Evolutionary conservation across 1,140 invertebrate genomes (phyloP).

Genomic region (Mercenaria mercenaria): DNA sequence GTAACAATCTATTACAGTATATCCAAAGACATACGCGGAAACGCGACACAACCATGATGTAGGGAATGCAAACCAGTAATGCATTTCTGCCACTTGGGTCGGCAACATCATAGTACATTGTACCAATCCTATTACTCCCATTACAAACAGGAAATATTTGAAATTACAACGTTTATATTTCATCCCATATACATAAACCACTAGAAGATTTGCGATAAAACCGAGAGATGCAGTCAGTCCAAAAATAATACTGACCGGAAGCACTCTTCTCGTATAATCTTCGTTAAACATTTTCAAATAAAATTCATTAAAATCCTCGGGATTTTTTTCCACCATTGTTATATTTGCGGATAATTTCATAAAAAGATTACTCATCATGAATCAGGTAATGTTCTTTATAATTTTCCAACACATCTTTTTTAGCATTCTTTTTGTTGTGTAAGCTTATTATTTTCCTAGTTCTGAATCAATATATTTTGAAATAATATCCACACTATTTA

Average conservation of each 20-base stretch:
- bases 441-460: neutral
- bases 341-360: neutral
- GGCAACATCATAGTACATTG: constrained; percentile 62
- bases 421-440: neutral
- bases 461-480: neutral
- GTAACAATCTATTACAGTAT: constrained; percentile 55
- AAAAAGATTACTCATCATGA: neutral
- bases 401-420: neutral
- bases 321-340: neutral
- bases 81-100: constrained; percentile 61
- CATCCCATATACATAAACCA: constrained; percentile 50
- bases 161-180: constrained; percentile 65
- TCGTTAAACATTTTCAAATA: constrained; percentile 16
- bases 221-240: constrained; percentile 53
- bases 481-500: neutral
- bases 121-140: constrained; percentile 49
- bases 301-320: neutral
- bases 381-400: neutral
- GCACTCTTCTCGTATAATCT: constrained; percentile 35
- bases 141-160: constrained; percentile 57
- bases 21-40: constrained; percentile 55
- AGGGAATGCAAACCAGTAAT: constrained; percentile 60
- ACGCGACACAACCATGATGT: constrained; percentile 61
- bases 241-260: constrained; percentile 55
- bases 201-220: constrained; percentile 47